phyloP scores from a whole-genome alignment of 2,113 vertebrate species.

The Ovis canadensis region DNA sequence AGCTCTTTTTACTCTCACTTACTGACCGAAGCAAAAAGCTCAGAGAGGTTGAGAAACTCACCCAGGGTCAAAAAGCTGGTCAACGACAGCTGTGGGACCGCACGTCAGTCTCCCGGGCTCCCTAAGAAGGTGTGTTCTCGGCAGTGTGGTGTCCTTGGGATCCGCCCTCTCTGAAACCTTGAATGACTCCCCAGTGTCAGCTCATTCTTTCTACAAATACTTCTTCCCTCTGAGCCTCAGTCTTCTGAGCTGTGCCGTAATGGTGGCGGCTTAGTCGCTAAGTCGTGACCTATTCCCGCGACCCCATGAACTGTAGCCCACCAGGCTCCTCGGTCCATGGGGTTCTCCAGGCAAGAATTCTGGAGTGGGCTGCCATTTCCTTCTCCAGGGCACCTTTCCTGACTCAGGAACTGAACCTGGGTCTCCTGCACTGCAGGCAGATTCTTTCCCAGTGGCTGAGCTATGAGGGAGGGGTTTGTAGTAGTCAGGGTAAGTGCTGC shows the following conservation, averaged over 20 bases:
- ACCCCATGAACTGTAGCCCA: background rate
- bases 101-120: background rate
- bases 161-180: background rate
- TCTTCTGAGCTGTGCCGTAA: background rate
- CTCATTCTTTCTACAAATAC: background rate
- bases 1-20: background rate
- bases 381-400: background rate
- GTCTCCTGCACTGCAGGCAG: background rate
- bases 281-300: background rate
- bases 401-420: rapidly evolving
- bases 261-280: background rate
- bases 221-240: background rate
- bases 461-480: background rate
- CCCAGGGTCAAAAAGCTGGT: background rate
- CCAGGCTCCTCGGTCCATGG: background rate
- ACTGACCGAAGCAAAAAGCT: background rate
- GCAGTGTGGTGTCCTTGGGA: background rate
- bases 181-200: background rate
- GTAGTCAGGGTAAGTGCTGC: background rate
- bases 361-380: background rate
- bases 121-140: background rate
- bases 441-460: background rate
- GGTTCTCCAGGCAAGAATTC: background rate
- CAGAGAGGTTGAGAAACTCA: background rate
- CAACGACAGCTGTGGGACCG: background rate